phyloP scores from a whole-genome alignment of 2,888 invertebrate genomes.

The Acrobasis consociella region DNA sequence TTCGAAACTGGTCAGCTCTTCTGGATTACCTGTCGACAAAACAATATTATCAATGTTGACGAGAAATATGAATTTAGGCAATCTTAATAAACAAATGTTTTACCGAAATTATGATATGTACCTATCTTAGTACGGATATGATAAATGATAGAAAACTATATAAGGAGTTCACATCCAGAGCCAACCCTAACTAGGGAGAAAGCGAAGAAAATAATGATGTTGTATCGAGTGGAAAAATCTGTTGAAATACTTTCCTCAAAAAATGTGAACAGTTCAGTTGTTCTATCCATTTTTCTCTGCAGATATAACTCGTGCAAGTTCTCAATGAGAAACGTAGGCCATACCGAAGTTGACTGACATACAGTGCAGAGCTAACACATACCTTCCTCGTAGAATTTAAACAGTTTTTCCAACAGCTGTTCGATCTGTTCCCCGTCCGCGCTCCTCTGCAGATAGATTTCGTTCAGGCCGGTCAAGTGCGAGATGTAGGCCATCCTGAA shows the following conservation, averaged over 20 bases:
- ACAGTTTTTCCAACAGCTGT: constrained; percentile 83
- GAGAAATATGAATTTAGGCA: neutral
- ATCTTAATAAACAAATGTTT: neutral
- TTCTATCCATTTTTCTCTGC: constrained; percentile 69
- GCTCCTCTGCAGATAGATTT: constrained; percentile 84
- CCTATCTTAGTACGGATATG: no score
- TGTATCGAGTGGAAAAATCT: no score
- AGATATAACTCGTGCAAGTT: constrained; percentile 84
- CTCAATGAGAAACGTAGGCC: constrained; percentile 70
- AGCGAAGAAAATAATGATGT: no score
- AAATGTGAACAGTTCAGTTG: no score
- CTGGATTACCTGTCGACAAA: constrained; percentile 57
- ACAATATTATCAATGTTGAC: constrained; percentile 19
- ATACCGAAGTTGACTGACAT: constrained; percentile 51
- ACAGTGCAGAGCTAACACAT: constrained; percentile 11
- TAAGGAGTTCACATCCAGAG: no score
- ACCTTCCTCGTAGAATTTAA: constrained; percentile 78
- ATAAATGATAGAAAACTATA: no score
- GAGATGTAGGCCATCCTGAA: no score
- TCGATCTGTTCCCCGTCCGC: constrained; percentile 76
- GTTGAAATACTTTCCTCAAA: no score
- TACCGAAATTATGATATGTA: no score
- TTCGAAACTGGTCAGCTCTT: constrained; percentile 67
- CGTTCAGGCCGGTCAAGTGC: constrained; percentile 81
- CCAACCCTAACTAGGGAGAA: no score